Evolutionary conservation across 2,797 vertebrate species (phyloP).

Genomic region (Gymnoscopelus microlampas): DNA sequence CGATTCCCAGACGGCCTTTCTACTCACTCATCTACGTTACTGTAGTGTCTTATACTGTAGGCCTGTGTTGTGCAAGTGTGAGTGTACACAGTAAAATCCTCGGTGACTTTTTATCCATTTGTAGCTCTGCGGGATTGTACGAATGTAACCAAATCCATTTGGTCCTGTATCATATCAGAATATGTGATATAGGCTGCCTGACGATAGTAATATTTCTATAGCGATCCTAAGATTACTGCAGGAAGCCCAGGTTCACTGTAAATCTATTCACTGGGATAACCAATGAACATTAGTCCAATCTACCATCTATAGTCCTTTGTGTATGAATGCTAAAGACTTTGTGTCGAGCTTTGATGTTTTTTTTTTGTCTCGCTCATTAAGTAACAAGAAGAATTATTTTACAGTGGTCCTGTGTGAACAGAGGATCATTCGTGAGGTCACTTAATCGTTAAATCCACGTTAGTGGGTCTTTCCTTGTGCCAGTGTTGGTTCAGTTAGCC

Average conservation of each 20-base stretch:
- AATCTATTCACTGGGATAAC: neutral
- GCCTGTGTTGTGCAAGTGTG: no score
- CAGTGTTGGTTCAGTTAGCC: constrained; percentile 43
- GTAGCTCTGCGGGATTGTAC: no score
- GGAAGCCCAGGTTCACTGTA: constrained; percentile 2
- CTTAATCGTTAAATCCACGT: constrained; percentile 33
- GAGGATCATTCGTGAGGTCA: constrained; percentile 28
- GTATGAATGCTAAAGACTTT: constrained; percentile 9
- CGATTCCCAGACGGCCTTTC: no score
- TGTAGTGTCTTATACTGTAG: no score
- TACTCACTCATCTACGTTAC: no score
- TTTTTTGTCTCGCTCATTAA: constrained; percentile 34
- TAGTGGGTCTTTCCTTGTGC: constrained; percentile 31
- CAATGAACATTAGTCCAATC: constrained; percentile 3
- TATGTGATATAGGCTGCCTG: constrained; percentile 4
- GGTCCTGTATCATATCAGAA: neutral
- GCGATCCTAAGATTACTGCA: neutral
- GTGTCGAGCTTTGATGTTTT: constrained; percentile 33
- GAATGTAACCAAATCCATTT: no score
- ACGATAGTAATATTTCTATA: constrained; percentile 1
- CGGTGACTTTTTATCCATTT: no score
- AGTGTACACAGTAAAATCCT: no score
- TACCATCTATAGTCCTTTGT: neutral
- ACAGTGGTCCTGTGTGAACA: constrained; percentile 54
- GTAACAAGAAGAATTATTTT: constrained; percentile 28